phyloP scores from a whole-genome alignment of 2,113 vertebrate species.

The Melospiza georgiana region DNA sequence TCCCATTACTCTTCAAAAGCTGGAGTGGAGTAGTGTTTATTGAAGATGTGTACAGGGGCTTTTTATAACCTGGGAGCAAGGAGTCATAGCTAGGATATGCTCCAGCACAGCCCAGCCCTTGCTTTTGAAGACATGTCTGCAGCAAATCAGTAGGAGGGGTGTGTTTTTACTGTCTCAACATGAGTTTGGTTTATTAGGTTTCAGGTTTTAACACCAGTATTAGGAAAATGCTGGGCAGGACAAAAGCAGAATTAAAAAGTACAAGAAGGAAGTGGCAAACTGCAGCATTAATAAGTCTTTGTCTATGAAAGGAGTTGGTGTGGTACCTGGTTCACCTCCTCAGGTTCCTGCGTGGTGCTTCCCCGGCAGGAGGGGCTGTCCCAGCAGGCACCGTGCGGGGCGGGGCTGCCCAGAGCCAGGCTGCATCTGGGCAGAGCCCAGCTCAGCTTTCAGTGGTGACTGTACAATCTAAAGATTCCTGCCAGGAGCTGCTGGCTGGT shows the following conservation, averaged over 20 bases:
- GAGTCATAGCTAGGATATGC: neutral
- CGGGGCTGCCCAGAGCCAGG: rapidly evolving
- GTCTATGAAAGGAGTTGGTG: neutral
- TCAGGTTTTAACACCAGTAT: neutral
- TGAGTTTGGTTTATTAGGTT: neutral
- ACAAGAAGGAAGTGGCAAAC: neutral
- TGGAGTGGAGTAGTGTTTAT: neutral
- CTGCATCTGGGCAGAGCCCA: neutral
- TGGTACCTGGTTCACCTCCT: rapidly evolving
- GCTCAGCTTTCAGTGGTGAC: rapidly evolving
- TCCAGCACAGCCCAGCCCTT: neutral
- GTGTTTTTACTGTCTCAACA: neutral
- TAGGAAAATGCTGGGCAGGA: neutral
- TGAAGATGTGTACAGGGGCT: rapidly evolving
- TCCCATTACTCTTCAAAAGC: neutral
- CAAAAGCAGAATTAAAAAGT: neutral
- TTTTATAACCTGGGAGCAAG: neutral
- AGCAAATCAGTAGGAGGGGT: neutral
- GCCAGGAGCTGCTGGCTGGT: neutral
- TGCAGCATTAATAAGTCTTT: neutral
- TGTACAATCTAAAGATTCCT: neutral
- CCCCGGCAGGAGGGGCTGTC: neutral
- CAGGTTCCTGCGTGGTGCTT: neutral
- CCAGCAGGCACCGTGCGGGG: neutral
- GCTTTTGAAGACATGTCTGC: neutral